A percentile compares a stretch with the other conserved stretches of the same genome.
Evolutionary conservation across 23 tunicate species (phyloP).

Genomic region (Corella eumyota): DNA sequence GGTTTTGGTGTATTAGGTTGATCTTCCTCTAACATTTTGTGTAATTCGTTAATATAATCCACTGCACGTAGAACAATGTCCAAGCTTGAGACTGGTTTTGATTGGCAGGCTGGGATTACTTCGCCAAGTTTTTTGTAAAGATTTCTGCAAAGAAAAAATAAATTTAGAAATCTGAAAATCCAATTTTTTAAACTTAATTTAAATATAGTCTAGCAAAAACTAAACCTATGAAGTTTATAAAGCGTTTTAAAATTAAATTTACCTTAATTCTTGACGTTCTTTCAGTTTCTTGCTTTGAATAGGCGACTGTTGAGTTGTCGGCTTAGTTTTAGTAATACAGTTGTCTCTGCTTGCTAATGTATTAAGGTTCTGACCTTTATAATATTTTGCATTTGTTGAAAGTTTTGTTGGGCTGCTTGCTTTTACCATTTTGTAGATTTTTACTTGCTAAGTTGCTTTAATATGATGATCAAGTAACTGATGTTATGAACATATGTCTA

Average conservation of each 20-base stretch:
- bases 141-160: conserved; percentile 26
- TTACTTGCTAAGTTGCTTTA: background rate
- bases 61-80: conserved; percentile 76
- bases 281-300: conserved; percentile 8
- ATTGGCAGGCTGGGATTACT: conserved; percentile 58
- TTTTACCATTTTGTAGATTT: conserved; percentile 25
- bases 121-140: conserved; percentile 53
- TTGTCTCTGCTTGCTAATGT: background rate
- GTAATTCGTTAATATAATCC: conserved; percentile 76
- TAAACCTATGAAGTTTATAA: background rate
- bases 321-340: background rate
- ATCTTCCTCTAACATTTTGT: conserved; percentile 33
- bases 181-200: background rate
- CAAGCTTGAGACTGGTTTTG: conserved; percentile 38
- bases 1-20: conserved; percentile 8
- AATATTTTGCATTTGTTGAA: background rate
- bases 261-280: conserved; percentile 41
- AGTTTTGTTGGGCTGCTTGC: conserved; percentile 12
- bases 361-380: background rate
- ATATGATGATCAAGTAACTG: background rate
- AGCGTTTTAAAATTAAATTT: background rate
- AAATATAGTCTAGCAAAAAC: background rate
- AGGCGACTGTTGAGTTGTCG: background rate
- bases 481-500: background rate
- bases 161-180: background rate